Evolutionary conservation across 2,888 invertebrate genomes (phyloP), one percentile per base, ranked within the genome.

Genomic region (Ochlodes sylvanus): DNA sequence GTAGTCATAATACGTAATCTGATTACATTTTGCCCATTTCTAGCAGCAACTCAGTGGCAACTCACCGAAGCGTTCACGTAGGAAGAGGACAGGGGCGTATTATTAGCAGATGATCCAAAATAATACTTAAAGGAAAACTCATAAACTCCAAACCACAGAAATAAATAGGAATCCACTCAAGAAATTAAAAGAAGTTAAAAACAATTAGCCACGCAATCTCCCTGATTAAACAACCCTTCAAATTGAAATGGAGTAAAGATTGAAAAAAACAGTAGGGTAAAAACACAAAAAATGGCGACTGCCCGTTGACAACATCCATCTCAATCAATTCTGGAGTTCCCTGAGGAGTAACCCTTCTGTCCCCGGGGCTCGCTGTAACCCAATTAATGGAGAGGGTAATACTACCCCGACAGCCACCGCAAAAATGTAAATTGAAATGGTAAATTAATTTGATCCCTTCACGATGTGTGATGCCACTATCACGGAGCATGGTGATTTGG

Each of bases 291-390:
- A 88, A 84, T 83, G 83, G 79, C 86, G 87, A 89, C 88, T 86
- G 87, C 84, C 78, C 86, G 90, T 79, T 88, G 92, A 92, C 90
- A 89, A 88, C 85, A 92, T 92, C 89, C 88, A 90, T 93, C 92
- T 91, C 92, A 90, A 93, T 92, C 92, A 92, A 92, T 92, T 77
- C 76, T 75, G 75, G 73, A 27, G 66, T 69, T 91, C 92, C 88
- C 91, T 75, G 80, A 89, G 89, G 91, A 86, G 79, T 81, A 91
- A 90, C 92, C 92, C 92, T 90, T 90, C 84, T 74, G 79, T 87
- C 89, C 86, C 89, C 71, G 50, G 86, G 83, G 89, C 88, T 88
- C 88, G 85, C 84, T 77, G 67, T 92, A 92, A 92, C 92, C 92
- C 90, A 92, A 92, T 92, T 92, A 92, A 88, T 85, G 79, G 74